phyloP scores from a whole-genome alignment of 2,888 invertebrate species.

The Leptarthrus brevirostris region DNA sequence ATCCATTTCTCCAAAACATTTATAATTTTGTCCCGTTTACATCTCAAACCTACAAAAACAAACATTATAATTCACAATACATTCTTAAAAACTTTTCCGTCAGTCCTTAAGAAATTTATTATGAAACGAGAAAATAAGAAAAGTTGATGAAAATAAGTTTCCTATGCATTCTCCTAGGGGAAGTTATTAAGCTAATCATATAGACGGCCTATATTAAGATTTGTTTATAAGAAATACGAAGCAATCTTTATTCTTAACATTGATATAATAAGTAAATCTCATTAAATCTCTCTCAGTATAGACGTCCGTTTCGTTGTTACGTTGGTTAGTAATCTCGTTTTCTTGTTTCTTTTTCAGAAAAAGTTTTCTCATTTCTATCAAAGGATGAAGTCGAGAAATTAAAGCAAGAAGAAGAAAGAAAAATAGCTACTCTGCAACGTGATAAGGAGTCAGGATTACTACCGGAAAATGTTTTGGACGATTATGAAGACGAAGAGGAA shows the following conservation, averaged over 20 bases:
- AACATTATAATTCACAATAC: too few relatives aligned
- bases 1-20: too few relatives aligned
- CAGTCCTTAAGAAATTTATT: too few relatives aligned
- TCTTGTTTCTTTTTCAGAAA: slow-evolving; percentile 71
- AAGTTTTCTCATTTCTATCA: slow-evolving; percentile 93
- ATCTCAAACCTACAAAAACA: too few relatives aligned
- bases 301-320: not conserved
- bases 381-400: slow-evolving; percentile 94
- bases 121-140: not conserved
- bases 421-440: slow-evolving; percentile 75
- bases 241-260: not conserved
- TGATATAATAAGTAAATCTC: slow-evolving; percentile 18
- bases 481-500: slow-evolving; percentile 57
- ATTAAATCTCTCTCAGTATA: slow-evolving; percentile 23
- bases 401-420: slow-evolving; percentile 92
- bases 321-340: slow-evolving; percentile 51
- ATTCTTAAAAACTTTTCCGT: too few relatives aligned
- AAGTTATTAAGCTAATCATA: not conserved
- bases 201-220: slow-evolving; percentile 20
- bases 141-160: not conserved
- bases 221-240: not conserved
- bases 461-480: slow-evolving; percentile 62
- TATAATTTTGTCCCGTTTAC: too few relatives aligned
- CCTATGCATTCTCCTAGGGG: not conserved
- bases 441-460: slow-evolving; percentile 67